phyloP scores from a whole-genome alignment of 1,140 invertebrate species.

The Eurytemora carolleeae region DNA sequence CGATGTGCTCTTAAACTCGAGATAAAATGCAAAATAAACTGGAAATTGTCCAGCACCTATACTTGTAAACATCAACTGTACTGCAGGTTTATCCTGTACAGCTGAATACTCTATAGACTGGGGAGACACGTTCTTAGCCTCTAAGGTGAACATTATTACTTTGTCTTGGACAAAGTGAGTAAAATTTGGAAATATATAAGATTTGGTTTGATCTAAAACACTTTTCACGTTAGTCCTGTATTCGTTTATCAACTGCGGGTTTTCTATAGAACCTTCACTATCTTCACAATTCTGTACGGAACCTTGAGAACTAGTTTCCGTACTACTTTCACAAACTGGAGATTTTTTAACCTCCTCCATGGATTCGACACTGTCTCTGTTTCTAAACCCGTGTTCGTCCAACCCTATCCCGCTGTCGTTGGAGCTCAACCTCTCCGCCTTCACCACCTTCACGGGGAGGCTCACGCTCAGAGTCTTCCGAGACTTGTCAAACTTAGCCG shows the following conservation, averaged over 20 bases:
- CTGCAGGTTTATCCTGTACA: neutral
- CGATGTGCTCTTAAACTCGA: neutral
- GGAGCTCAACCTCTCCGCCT: neutral
- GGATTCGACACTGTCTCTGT: neutral
- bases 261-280: neutral
- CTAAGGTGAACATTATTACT: neutral
- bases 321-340: neutral
- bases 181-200: neutral
- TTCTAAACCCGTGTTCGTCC: neutral
- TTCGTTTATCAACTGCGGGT: neutral
- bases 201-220: neutral
- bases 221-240: neutral
- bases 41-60: neutral
- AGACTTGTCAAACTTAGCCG: slow-evolving; percentile 10
- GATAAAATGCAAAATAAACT: neutral
- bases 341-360: neutral
- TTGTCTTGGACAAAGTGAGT: neutral
- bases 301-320: neutral
- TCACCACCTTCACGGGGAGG: slow-evolving; percentile 1
- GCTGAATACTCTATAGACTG: neutral
- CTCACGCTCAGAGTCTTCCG: neutral
- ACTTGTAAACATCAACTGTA: neutral
- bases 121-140: neutral
- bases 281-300: neutral
- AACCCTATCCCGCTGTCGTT: slow-evolving; percentile 5